Evolutionary conservation across 1,140 invertebrate genomes (phyloP).

Genomic region (Drosophila persimilis): DNA sequence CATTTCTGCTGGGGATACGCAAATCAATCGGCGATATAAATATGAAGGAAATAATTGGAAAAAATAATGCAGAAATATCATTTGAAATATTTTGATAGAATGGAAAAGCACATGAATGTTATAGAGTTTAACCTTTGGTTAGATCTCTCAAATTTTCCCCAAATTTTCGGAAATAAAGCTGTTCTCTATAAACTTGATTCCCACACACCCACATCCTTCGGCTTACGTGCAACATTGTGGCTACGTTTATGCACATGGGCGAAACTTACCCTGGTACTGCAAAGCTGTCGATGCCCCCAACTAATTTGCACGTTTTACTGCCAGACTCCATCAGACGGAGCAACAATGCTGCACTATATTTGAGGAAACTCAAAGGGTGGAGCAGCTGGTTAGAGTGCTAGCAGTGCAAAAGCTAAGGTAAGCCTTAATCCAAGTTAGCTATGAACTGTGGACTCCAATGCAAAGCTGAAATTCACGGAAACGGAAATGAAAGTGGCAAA

Average conservation of each 20-base stretch:
- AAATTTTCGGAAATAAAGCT: not conserved
- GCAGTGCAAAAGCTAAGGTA: too few species aligned
- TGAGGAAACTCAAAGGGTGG: not conserved
- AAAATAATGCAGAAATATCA: not conserved
- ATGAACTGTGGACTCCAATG: not conserved
- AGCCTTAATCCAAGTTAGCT: too few species aligned
- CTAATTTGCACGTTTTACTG: conserved; percentile 65
- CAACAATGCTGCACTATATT: conserved; percentile 59
- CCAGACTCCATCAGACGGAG: not conserved
- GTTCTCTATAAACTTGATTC: not conserved
- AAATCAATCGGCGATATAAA: conserved; percentile 18
- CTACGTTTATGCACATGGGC: conserved; percentile 20
- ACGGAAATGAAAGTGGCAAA: conserved; percentile 46
- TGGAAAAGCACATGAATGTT: too few species aligned
- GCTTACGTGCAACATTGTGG: conserved; percentile 53
- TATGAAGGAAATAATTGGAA: conserved; percentile 30
- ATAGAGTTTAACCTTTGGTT: not conserved
- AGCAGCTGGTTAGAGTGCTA: conserved; percentile 3
- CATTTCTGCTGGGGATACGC: conserved; percentile 17
- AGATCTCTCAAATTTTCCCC: too few species aligned
- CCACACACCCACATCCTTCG: conserved; percentile 3
- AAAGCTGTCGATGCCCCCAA: conserved; percentile 3
- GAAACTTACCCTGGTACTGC: conserved; percentile 10
- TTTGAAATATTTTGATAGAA: too few species aligned
- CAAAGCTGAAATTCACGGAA: conserved; percentile 32